phyloP scores from a whole-genome alignment of 30 jellyfish, hydroid and myxozoan genomes.

The Pelagia noctiluca region DNA sequence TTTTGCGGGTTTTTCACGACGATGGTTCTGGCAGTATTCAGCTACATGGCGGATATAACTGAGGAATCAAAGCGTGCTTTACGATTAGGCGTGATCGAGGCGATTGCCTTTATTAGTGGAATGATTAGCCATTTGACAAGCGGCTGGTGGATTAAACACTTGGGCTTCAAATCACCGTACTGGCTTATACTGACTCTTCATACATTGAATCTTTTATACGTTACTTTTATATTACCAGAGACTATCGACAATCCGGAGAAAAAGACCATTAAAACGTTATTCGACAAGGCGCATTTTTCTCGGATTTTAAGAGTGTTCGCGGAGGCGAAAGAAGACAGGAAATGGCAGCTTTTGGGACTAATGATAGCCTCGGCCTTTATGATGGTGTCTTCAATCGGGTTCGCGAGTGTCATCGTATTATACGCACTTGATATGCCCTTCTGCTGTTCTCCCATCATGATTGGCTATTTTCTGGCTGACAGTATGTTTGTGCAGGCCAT shows the following conservation, averaged over 20 bases:
- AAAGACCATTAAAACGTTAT: conserved; percentile 63
- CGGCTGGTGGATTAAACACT: conserved; percentile 99
- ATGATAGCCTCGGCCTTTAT: conserved; percentile 90
- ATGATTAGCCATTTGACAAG: conserved; percentile 94
- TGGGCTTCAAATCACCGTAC: conserved; percentile 97
- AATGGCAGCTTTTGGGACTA: conserved; percentile 84
- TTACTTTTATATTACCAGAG: conserved; percentile 67
- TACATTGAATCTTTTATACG: conserved; percentile 62
- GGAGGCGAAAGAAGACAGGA: conserved; percentile 43
- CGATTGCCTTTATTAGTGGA: conserved; percentile 96
- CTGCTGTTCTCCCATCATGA: conserved; percentile 97
- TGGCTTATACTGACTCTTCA: conserved; percentile 84
- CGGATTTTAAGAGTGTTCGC: conserved; percentile 61
- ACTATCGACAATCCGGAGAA: conserved; percentile 60
- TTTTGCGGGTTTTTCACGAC: conserved; percentile 96
- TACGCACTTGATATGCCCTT: conserved; percentile 94
- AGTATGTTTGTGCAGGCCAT: conserved; percentile 96
- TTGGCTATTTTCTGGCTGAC: conserved; percentile 96
- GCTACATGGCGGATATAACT: conserved; percentile 93
- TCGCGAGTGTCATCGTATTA: conserved; percentile 93
- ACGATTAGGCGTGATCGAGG: conserved; percentile 91
- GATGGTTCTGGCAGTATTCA: conserved; percentile 94
- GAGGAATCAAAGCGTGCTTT: conserved; percentile 89
- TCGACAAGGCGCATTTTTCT: conserved; percentile 69
- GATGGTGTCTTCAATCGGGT: conserved; percentile 96